Evolutionary conservation across 92 coral and sea anemone species (phyloP).

Genomic region (Phenganax subtilis): DNA sequence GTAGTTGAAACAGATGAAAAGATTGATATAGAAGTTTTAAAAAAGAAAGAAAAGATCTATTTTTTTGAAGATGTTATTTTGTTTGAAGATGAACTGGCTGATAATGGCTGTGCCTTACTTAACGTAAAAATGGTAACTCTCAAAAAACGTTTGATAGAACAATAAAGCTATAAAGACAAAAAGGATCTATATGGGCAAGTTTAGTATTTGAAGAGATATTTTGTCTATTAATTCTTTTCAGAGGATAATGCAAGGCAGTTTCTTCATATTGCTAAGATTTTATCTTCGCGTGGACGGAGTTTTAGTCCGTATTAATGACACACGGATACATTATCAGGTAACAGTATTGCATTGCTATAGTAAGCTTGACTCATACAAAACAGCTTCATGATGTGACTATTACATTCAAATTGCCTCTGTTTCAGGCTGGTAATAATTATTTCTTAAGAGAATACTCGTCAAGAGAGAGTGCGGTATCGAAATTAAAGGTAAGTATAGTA

Average conservation of each 20-base stretch:
- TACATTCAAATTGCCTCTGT: neutral
- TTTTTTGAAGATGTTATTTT: slow-evolving; percentile 90
- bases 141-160: neutral
- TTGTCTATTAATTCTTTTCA: slow-evolving; percentile 35
- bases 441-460: slow-evolving; percentile 83
- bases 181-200: neutral
- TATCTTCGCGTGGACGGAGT: slow-evolving; percentile 93
- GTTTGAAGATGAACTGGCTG: slow-evolving; percentile 97
- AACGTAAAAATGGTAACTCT: slow-evolving; percentile 87
- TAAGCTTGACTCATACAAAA: neutral
- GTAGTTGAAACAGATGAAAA: slow-evolving; percentile 66
- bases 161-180: neutral
- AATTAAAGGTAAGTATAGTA: slow-evolving; percentile 53
- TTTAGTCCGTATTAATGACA: slow-evolving; percentile 85
- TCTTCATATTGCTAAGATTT: slow-evolving; percentile 75
- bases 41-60: slow-evolving; percentile 79
- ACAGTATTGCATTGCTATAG: neutral
- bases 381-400: neutral
- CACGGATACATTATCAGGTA: slow-evolving; percentile 88
- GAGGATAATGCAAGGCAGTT: slow-evolving; percentile 93
- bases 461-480: slow-evolving; percentile 68
- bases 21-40: slow-evolving; percentile 78
- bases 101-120: slow-evolving; percentile 82
- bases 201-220: neutral
- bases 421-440: slow-evolving; percentile 73